Conservation (phyloP, 2,113 vertebrate genomes). For the Cyprinus carpio region DNA sequence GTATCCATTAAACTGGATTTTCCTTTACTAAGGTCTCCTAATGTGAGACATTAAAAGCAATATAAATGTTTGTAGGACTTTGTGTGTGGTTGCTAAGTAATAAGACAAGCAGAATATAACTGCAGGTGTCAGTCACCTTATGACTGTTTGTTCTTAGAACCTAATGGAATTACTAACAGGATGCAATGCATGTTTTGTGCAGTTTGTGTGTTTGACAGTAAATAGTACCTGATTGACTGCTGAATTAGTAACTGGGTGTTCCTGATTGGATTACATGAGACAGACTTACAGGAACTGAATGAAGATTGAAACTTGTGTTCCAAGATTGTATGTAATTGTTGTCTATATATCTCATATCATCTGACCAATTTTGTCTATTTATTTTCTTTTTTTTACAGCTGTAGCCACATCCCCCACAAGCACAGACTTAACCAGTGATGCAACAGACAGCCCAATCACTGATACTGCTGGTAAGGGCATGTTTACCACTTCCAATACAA, state of each 20-base stretch:
- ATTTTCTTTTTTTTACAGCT: too few species aligned
- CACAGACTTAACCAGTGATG: not conserved
- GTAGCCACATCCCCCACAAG: not conserved
- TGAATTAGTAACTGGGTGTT: not conserved
- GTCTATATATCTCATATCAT: not conserved
- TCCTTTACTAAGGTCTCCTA: not conserved
- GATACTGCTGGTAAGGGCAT: not conserved
- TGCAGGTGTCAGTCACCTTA: constrained; percentile 32
- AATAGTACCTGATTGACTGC: not conserved
- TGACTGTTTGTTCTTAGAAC: constrained; percentile 40
- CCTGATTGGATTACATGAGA: not conserved
- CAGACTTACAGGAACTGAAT: constrained; percentile 1
- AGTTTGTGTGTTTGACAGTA: not conserved
- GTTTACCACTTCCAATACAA: not conserved
- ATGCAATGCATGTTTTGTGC: constrained; percentile 44
- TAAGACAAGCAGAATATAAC: constrained; percentile 52
- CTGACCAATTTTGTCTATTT: not conserved
- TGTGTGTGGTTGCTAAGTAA: constrained; percentile 55
- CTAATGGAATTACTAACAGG: constrained; percentile 54
- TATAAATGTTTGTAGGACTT: not conserved
- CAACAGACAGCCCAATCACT: not conserved
- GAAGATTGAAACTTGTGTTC: not conserved
- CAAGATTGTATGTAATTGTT: not conserved
- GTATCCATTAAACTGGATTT: not conserved
- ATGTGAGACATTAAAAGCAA: not conserved